A percentile compares a stretch with the other conserved stretches of the same genome.
Conservation (phyloP, 64 coral and sea anemone species). For the Catalaphyllia jardinei region DNA sequence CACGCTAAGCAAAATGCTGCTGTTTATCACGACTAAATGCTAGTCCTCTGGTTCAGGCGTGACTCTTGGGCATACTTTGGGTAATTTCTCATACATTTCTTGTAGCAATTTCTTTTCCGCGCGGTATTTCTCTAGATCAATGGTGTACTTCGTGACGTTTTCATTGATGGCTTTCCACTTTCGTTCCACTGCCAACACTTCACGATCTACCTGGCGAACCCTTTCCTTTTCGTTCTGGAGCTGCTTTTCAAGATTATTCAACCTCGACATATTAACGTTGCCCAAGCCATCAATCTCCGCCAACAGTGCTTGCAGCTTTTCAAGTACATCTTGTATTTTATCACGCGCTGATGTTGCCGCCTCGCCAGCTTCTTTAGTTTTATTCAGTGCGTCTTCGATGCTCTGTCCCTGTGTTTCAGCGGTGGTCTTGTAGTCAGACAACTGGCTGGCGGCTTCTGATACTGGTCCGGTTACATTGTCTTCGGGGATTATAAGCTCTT, state of each 20-base stretch:
- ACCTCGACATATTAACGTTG: constrained; percentile 1
- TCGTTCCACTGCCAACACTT: constrained; percentile 13
- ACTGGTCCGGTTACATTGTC: constrained; percentile 56
- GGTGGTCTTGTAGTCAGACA: constrained; percentile 11
- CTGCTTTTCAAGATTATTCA: constrained; percentile 21
- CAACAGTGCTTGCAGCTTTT: constrained; percentile 28
- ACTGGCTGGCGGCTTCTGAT: constrained; percentile 12
- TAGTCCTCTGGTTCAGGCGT: neutral
- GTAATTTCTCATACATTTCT: neutral
- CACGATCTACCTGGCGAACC: neutral
- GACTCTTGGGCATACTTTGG: neutral
- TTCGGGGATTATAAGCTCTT: constrained; percentile 37
- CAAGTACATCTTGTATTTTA: constrained; percentile 57
- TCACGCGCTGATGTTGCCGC: constrained; percentile 32
- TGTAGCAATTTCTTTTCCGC: constrained; percentile 15
- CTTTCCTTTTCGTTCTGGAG: constrained; percentile 10
- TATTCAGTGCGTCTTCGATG: constrained; percentile 30
- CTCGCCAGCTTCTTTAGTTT: constrained; percentile 4
- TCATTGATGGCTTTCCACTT: neutral
- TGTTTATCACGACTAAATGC: neutral
- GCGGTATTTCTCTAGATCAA: constrained; percentile 11
- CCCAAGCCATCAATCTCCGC: constrained; percentile 50
- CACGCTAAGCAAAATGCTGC: neutral
- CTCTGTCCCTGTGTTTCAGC: neutral
- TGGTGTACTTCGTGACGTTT: constrained; percentile 29